phyloP scores from a whole-genome alignment of 2,113 vertebrate species.

The Channa argus region DNA sequence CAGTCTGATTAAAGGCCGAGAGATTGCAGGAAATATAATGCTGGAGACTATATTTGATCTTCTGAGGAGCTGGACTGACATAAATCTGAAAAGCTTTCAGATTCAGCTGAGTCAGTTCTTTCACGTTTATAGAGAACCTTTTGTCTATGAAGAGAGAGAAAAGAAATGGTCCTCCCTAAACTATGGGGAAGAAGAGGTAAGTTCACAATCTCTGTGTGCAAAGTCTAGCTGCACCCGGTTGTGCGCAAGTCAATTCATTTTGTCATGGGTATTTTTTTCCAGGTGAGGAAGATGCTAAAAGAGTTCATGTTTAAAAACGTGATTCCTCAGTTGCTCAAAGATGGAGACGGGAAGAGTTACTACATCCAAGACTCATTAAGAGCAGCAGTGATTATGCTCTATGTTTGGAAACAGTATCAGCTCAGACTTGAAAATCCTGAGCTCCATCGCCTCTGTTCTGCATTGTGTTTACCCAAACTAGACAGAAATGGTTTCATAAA shows the following conservation, averaged over 20 bases:
- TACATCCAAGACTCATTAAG: conserved; percentile 69
- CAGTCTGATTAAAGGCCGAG: conserved; percentile 79
- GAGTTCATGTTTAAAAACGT: conserved; percentile 68
- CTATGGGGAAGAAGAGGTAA: conserved; percentile 81
- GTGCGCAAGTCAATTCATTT: background rate
- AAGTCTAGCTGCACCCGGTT: background rate
- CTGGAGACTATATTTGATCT: conserved; percentile 87
- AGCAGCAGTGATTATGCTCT: conserved; percentile 73
- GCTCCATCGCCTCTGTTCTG: conserved; percentile 59
- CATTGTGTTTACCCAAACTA: conserved; percentile 71
- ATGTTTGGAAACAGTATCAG: conserved; percentile 21
- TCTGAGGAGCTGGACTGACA: conserved; percentile 80
- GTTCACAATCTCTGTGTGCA: background rate
- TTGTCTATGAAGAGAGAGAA: conserved; percentile 49
- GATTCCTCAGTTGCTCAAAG: conserved; percentile 65
- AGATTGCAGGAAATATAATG: conserved; percentile 85
- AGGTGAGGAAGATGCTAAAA: conserved; percentile 78
- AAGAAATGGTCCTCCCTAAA: conserved; percentile 67
- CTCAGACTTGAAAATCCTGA: conserved; percentile 45
- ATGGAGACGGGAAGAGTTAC: background rate
- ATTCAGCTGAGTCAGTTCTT: conserved; percentile 86
- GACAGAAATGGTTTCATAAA: conserved; percentile 60
- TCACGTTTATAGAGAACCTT: conserved; percentile 50
- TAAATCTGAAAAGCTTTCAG: conserved; percentile 84
- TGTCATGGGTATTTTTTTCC: background rate